Percentiles rank a stretch among this genome's conserved stretches.
These are phyloP conservation scores for Chanos chanos DNA, from an alignment of 2,797 vertebrate genomes.

Conservation along the genomic window DNA sequence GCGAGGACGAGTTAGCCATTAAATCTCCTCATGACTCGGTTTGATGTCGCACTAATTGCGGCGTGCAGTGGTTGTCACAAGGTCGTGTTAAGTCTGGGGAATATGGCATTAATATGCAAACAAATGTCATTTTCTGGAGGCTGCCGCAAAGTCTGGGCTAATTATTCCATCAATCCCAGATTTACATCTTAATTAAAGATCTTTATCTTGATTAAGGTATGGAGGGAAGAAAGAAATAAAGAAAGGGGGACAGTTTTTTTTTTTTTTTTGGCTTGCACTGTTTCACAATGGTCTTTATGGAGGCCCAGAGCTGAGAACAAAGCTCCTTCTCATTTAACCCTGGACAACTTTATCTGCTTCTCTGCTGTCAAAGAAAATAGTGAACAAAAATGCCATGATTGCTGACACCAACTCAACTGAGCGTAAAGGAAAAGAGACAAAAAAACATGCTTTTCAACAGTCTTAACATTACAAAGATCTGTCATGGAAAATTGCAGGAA, in stretches of 20 bases:
- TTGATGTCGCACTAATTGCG: slow-evolving; percentile 53
- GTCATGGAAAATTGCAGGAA: not conserved
- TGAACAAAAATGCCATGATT: slow-evolving; percentile 7
- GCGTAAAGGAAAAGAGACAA: not conserved
- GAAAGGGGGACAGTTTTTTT: not conserved
- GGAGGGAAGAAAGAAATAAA: slow-evolving; percentile 16
- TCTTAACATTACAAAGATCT: slow-evolving; percentile 5
- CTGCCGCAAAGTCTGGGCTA: slow-evolving; percentile 40
- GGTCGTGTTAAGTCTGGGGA: slow-evolving; percentile 51
- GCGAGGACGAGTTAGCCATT: slow-evolving; percentile 26
- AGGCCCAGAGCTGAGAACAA: slow-evolving; percentile 12
- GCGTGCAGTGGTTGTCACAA: slow-evolving; percentile 43
- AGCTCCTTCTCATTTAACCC: slow-evolving; percentile 21
- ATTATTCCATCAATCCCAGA: slow-evolving; percentile 58
- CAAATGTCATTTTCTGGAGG: slow-evolving; percentile 49
- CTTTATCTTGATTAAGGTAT: slow-evolving; percentile 51
- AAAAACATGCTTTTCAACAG: not conserved
- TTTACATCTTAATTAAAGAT: slow-evolving; percentile 64
- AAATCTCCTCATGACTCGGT: slow-evolving; percentile 40
- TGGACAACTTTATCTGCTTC: slow-evolving; percentile 31
- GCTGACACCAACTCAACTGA: slow-evolving; percentile 22
- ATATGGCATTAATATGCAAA: slow-evolving; percentile 58
- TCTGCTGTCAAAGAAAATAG: not conserved
- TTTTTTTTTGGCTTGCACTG: not conserved
- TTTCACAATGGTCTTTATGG: not conserved